phyloP scores from a whole-genome alignment of 1,140 invertebrate species.

The Hestina assimilis region DNA sequence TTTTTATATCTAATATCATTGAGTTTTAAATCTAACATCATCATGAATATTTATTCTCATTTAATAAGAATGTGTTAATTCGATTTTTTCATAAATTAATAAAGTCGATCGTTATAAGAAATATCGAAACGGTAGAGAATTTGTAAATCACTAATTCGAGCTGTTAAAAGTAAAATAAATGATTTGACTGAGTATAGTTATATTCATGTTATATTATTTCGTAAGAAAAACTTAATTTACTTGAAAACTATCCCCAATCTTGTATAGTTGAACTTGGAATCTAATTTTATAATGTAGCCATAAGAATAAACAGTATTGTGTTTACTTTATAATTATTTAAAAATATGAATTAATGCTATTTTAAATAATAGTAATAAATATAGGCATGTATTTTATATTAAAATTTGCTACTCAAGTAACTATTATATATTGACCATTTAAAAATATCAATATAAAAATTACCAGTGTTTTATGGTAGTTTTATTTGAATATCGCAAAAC shows the following conservation, averaged over 20 bases:
- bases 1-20: no score
- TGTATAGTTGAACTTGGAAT: background rate
- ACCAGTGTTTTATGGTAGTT: background rate
- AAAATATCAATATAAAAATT: background rate
- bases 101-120: no score
- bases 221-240: background rate
- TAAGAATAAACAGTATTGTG: conserved; percentile 11
- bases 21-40: no score
- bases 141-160: no score
- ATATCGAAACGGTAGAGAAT: no score
- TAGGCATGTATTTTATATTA: background rate
- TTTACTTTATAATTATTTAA: conserved; percentile 5
- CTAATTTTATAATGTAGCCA: background rate
- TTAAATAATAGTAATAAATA: background rate
- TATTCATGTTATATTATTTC: no score
- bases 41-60: no score
- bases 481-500: background rate
- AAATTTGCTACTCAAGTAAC: conserved; percentile 1
- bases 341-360: background rate
- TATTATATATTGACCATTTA: background rate
- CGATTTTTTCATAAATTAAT: no score
- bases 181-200: no score
- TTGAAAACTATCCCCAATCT: background rate
- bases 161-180: no score
- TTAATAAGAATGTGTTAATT: no score